Conservation (phyloP, 1,140 invertebrate species). For the Batillaria attramentaria region DNA sequence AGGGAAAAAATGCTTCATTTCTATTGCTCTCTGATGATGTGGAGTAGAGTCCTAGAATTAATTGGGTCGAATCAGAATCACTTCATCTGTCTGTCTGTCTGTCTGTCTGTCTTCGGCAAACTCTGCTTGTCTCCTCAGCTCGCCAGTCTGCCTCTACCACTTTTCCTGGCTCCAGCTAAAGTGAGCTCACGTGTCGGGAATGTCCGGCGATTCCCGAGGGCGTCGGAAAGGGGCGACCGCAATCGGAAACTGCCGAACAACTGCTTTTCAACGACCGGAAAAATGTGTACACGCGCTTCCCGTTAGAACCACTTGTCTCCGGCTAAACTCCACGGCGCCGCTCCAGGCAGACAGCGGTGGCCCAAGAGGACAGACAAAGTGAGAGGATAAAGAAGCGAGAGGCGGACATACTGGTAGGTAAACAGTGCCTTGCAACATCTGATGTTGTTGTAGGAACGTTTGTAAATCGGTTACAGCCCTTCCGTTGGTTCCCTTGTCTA, state of each 20-base stretch:
- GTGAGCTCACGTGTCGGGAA: slow-evolving; percentile 15
- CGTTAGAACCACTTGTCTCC: not conserved
- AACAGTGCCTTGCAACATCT: no score
- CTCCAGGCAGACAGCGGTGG: no score
- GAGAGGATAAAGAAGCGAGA: not conserved
- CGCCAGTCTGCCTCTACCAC: not conserved
- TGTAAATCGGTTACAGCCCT: no score
- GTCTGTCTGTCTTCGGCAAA: not conserved
- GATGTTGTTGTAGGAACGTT: no score
- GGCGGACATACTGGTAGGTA: not conserved
- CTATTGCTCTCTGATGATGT: no score
- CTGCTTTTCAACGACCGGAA: not conserved
- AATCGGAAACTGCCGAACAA: slow-evolving; percentile 19
- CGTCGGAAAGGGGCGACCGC: slow-evolving; percentile 19
- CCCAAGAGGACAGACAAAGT: no score
- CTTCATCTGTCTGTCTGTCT: slow-evolving; percentile 8
- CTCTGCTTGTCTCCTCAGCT: not conserved
- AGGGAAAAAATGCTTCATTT: no score
- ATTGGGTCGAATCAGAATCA: no score
- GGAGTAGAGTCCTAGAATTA: no score
- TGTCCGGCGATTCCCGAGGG: slow-evolving; percentile 21
- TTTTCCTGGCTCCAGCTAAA: slow-evolving; percentile 9
- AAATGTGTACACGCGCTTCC: slow-evolving; percentile 15
- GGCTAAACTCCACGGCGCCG: no score
- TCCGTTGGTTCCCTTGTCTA: no score